Conservation (phyloP, 2,888 invertebrate genomes). For the Beris chalybata region DNA sequence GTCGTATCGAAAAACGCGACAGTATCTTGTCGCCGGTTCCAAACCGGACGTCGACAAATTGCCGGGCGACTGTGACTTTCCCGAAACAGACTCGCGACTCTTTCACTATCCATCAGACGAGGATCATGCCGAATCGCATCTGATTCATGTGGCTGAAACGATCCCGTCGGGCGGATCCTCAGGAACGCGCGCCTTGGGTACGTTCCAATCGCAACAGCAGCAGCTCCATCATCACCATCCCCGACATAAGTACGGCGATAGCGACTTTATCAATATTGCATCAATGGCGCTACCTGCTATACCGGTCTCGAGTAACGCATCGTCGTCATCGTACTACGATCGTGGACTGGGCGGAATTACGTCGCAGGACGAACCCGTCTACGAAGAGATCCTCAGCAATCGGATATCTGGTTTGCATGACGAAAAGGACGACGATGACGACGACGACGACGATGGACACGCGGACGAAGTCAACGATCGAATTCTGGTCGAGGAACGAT, state of each 20-base stretch:
- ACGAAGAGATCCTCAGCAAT: conserved; percentile 53
- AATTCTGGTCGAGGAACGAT: conserved; percentile 33
- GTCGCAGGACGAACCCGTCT: conserved; percentile 49
- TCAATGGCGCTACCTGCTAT: conserved; percentile 18
- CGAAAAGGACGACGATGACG: conserved; percentile 45
- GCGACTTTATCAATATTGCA: conserved; percentile 45
- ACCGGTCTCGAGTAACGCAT: not conserved
- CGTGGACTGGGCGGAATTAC: conserved; percentile 36
- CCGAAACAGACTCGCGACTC: conserved; percentile 25
- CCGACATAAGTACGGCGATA: conserved; percentile 47
- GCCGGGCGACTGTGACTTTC: conserved; percentile 32
- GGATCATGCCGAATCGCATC: conserved; percentile 34
- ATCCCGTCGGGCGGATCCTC: conserved; percentile 21
- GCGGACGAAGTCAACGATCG: conserved; percentile 43
- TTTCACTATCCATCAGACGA: conserved; percentile 33
- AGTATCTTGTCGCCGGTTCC: conserved; percentile 21
- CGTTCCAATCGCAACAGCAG: conserved; percentile 13
- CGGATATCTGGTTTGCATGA: conserved; percentile 41
- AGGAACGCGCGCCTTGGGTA: not conserved
- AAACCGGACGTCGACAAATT: conserved; percentile 32
- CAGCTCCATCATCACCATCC: conserved; percentile 37
- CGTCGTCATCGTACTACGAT: conserved; percentile 32
- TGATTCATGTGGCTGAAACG: conserved; percentile 20
- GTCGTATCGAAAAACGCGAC: conserved; percentile 49
- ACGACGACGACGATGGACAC: conserved; percentile 44